Evolutionary conservation across 2,797 vertebrate genomes (phyloP).

Genomic region (Poeciliopsis infans): DNA sequence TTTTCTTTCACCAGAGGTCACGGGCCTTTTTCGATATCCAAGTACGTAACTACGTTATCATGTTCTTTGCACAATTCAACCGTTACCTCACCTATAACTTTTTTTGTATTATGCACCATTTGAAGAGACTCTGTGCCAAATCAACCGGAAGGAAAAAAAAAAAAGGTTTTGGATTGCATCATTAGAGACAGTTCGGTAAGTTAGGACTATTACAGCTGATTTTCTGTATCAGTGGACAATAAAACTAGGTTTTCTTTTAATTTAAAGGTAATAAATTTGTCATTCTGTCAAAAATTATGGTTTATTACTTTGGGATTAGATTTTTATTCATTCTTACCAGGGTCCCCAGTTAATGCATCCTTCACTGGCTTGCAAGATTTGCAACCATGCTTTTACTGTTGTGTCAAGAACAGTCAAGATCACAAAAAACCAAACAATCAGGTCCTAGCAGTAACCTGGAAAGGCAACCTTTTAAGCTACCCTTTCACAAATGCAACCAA

Average conservation of each 20-base stretch:
- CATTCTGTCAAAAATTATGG: background rate
- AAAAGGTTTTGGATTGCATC: background rate
- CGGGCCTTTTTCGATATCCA: background rate
- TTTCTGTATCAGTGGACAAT: background rate
- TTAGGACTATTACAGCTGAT: background rate
- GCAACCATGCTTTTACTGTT: slow-evolving; percentile 24
- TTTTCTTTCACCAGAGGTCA: slow-evolving; percentile 18
- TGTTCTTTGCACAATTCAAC: background rate
- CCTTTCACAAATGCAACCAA: slow-evolving; percentile 74
- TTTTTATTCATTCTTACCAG: background rate
- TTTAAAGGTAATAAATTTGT: background rate
- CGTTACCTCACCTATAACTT: too few relatives aligned
- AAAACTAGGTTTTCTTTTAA: background rate
- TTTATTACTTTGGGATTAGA: background rate
- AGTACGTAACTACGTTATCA: too few relatives aligned
- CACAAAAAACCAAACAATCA: slow-evolving; percentile 47
- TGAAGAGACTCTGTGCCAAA: background rate
- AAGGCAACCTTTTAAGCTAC: slow-evolving; percentile 65
- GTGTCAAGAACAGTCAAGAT: slow-evolving; percentile 51
- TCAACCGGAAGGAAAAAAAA: background rate
- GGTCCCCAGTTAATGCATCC: background rate
- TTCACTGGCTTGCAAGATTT: background rate
- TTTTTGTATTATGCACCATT: background rate
- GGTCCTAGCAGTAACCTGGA: slow-evolving; percentile 50
- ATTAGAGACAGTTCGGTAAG: background rate